These are phyloP conservation scores for Chouioia cunea DNA, from an alignment of 2,888 invertebrate genomes.

Conservation along the genomic window DNA sequence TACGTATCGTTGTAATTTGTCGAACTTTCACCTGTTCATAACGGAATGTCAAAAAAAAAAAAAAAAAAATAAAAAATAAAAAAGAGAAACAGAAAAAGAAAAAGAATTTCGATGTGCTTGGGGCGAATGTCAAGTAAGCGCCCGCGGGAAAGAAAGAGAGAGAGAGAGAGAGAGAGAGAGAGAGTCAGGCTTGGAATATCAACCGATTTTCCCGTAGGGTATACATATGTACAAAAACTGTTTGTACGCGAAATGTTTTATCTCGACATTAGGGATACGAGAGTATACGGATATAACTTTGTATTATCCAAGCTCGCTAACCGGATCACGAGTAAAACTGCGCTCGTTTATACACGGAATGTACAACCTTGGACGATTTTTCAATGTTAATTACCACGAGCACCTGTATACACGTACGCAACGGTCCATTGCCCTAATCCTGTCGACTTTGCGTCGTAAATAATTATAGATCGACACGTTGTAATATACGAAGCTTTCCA, in stretches of 20 bases:
- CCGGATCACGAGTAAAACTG: conserved; percentile 56
- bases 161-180: conserved; percentile 40
- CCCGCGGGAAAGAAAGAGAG: conserved; percentile 13
- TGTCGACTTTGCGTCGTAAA: too few relatives aligned
- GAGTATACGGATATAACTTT: not conserved
- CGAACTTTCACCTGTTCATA: too few relatives aligned
- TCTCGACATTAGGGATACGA: not conserved
- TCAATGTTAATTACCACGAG: conserved; percentile 58
- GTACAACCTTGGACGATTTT: conserved; percentile 57
- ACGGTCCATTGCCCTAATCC: not conserved
- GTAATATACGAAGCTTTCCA: too few relatives aligned
- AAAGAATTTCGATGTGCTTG: conserved; percentile 16
- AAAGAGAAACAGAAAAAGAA: too few relatives aligned
- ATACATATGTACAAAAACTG: conserved; percentile 28
- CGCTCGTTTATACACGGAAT: not conserved
- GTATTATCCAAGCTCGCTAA: conserved; percentile 47
- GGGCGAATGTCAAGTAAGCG: conserved; percentile 27
- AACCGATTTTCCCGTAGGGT: too few relatives aligned
- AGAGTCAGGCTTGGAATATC: conserved; percentile 19
- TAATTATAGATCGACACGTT: too few relatives aligned
- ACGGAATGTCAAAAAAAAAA: too few relatives aligned
- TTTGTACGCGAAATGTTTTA: too few relatives aligned
- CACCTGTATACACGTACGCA: too few relatives aligned
- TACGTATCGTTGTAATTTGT: too few relatives aligned
- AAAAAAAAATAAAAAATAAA: too few relatives aligned